Conservation (phyloP, 2,113 vertebrate genomes). For the Australoheros scitulus region DNA sequence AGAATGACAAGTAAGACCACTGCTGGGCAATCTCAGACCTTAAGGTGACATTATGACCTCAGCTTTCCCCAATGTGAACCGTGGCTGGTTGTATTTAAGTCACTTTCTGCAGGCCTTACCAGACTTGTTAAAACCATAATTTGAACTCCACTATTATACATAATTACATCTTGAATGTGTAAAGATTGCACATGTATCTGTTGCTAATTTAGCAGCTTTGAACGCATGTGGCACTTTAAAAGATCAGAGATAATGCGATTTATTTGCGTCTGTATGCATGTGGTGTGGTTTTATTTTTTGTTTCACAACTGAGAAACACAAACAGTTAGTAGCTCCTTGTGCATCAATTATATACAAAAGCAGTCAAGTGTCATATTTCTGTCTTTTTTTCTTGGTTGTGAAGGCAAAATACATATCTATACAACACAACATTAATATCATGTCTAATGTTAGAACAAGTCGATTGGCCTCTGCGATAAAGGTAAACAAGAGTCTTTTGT, state of each 20-base stretch:
- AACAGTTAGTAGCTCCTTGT: not conserved
- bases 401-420: not conserved
- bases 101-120: not conserved
- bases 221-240: slow-evolving; percentile 20
- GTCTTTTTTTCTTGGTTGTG: not conserved
- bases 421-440: not conserved
- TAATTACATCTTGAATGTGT: not conserved
- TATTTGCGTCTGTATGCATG: slow-evolving; percentile 27
- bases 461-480: slow-evolving; percentile 31
- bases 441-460: slow-evolving; percentile 32
- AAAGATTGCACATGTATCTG: not conserved
- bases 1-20: slow-evolving; percentile 73
- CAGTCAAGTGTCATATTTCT: not conserved
- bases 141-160: not conserved
- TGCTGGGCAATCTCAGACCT: slow-evolving; percentile 65
- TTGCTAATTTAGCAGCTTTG: slow-evolving; percentile 21
- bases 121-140: not conserved
- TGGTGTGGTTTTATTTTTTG: slow-evolving; percentile 16
- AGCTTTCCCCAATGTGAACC: slow-evolving; percentile 42
- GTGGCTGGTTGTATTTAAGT: slow-evolving; percentile 28
- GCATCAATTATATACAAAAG: not conserved
- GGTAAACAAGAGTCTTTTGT: slow-evolving; percentile 42
- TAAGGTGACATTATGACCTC: slow-evolving; percentile 63
- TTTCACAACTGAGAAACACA: not conserved
- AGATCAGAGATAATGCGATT: slow-evolving; percentile 14